A percentile compares a stretch with the other conserved stretches of the same genome.
These are phyloP conservation scores for Phrynocephalus forsythii DNA, from an alignment of 2,797 vertebrate genomes.

Conservation along the genomic window DNA sequence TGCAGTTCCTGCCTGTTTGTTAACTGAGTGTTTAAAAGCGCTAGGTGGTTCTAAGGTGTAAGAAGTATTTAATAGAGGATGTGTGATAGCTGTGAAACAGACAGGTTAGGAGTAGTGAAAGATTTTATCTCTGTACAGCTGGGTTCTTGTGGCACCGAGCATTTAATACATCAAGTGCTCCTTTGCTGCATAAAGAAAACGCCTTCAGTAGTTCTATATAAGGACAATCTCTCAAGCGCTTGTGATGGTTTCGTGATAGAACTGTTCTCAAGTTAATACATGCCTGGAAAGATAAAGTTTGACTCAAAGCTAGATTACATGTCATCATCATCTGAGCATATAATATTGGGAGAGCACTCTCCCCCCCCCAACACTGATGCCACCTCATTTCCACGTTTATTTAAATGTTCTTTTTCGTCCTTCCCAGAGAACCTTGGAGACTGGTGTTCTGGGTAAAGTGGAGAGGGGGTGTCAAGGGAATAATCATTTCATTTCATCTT, in stretches of 20 bases:
- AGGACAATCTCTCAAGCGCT: not conserved
- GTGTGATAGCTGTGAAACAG: not conserved
- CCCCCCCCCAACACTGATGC: not conserved
- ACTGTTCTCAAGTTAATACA: conserved; percentile 21
- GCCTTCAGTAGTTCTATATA: conserved; percentile 20
- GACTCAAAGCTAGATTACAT: not conserved
- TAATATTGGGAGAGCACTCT: not conserved
- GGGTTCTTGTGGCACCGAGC: not conserved
- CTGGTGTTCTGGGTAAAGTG: not conserved
- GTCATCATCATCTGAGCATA: not conserved
- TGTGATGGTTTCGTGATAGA: not conserved
- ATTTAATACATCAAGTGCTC: not conserved
- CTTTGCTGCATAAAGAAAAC: not conserved
- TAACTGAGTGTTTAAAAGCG: not conserved
- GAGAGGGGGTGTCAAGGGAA: not conserved
- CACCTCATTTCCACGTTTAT: not conserved
- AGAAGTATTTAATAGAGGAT: not conserved
- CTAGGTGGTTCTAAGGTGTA: not conserved
- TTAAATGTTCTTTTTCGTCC: not conserved
- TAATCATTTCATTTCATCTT: not conserved
- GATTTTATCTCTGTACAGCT: not conserved
- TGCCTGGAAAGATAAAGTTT: conserved; percentile 16
- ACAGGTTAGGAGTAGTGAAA: conserved; percentile 10
- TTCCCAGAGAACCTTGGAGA: not conserved
- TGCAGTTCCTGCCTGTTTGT: not conserved